These are phyloP conservation scores for Chaetorhynchus papuensis DNA, from an alignment of 2,113 vertebrate species.

Conservation along the genomic window DNA sequence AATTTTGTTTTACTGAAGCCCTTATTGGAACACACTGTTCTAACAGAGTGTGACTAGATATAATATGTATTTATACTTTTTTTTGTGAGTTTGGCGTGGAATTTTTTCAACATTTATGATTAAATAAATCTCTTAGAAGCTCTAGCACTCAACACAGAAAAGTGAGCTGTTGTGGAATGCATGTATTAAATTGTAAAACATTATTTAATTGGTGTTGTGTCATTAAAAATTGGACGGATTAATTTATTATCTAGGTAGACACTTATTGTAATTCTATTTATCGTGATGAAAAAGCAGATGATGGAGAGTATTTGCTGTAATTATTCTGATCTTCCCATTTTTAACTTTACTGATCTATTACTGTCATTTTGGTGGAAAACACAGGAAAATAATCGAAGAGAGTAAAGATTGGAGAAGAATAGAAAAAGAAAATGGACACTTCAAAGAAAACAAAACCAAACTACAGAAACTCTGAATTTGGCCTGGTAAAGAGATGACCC, in stretches of 20 bases:
- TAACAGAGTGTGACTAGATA: not conserved
- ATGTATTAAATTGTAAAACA: not conserved
- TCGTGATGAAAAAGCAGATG: not conserved
- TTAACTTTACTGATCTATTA: not conserved
- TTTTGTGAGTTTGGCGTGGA: not conserved
- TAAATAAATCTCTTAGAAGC: not conserved
- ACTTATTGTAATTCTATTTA: not conserved
- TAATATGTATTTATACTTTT: not conserved
- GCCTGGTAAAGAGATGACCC: not conserved
- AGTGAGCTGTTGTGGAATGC: not conserved
- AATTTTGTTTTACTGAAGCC: not conserved
- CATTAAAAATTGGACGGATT: not conserved
- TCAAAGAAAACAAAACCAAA: not conserved
- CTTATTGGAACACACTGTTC: slow-evolving; percentile 41
- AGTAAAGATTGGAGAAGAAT: not conserved
- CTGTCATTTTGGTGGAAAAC: not conserved
- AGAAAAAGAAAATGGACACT: not conserved
- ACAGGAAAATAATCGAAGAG: not conserved
- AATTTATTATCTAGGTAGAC: not conserved
- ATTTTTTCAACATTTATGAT: slow-evolving; percentile 32
- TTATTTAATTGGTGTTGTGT: not conserved
- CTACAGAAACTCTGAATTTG: not conserved
- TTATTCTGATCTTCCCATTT: not conserved
- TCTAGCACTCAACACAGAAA: not conserved
- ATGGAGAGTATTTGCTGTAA: not conserved